These are phyloP conservation scores for Chrysotoxum bicinctum DNA, from an alignment of 2,888 invertebrate species.

Conservation along the genomic window DNA sequence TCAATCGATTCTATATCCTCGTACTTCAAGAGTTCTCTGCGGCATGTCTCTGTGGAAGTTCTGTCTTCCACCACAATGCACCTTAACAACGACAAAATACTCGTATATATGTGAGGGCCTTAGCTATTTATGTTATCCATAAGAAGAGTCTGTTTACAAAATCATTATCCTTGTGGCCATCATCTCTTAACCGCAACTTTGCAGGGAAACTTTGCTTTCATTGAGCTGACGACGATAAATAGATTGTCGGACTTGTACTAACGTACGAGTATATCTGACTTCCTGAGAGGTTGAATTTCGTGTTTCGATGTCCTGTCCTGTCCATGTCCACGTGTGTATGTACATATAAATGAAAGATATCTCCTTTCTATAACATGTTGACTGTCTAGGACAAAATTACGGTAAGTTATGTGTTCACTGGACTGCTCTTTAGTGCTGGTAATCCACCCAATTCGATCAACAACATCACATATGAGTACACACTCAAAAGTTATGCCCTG, in stretches of 20 bases:
- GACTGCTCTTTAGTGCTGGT: conserved; percentile 4
- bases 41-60: background rate
- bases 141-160: conserved; percentile 20
- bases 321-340: background rate
- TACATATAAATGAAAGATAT: background rate
- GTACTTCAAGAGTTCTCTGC: background rate
- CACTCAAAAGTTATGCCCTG: background rate
- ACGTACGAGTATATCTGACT: background rate
- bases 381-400: conserved; percentile 5
- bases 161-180: conserved; percentile 27
- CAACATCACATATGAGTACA: background rate
- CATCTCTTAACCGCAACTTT: conserved; percentile 20
- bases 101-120: background rate
- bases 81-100: conserved; percentile 13
- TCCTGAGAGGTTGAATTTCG: background rate
- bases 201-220: conserved; percentile 21
- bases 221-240: conserved; percentile 6
- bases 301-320: background rate
- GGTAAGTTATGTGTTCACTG: conserved; percentile 12
- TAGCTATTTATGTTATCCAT: background rate
- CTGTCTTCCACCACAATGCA: conserved; percentile 11
- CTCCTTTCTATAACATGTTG: background rate
- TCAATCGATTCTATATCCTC: conserved; percentile 47
- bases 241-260: background rate
- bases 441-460: conserved; percentile 30